phyloP scores from a whole-genome alignment of 2,797 vertebrate genomes.

The Uromys caudimaculatus region DNA sequence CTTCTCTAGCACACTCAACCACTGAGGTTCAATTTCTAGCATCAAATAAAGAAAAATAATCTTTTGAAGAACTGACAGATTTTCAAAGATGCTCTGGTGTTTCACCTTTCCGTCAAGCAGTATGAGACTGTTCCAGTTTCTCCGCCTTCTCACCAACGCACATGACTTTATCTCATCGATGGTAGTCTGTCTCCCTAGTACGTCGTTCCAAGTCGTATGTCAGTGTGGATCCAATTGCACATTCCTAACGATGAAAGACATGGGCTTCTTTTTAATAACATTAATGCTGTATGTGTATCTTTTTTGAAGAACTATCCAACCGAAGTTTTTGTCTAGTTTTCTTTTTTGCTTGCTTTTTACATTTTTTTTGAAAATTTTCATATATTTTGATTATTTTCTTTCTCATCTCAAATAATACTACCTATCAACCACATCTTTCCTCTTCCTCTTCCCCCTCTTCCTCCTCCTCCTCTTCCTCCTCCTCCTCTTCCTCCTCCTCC shows the following conservation, averaged over 20 bases:
- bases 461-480: not conserved
- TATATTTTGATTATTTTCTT: not conserved
- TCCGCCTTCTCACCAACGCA: not conserved
- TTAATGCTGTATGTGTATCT: not conserved
- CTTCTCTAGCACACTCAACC: not conserved
- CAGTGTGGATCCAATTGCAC: not conserved
- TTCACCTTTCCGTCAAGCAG: not conserved
- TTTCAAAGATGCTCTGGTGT: not conserved
- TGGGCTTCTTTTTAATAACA: not conserved
- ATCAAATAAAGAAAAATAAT: not conserved
- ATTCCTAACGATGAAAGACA: not conserved
- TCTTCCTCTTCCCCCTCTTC: not conserved
- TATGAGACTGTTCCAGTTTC: not conserved
- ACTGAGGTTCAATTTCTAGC: not conserved
- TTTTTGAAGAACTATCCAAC: not conserved
- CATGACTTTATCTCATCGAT: not conserved
- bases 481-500: no score
- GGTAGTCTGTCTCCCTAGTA: not conserved
- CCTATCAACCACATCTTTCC: accelerated
- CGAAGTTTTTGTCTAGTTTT: not conserved
- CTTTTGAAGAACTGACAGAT: not conserved
- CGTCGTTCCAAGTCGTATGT: not conserved
- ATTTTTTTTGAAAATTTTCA: not conserved
- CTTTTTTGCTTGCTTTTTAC: not conserved
- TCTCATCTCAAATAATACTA: not conserved